These are phyloP conservation scores for Myodes glareolus DNA, from an alignment of 2,113 vertebrate species.

Conservation along the genomic window DNA sequence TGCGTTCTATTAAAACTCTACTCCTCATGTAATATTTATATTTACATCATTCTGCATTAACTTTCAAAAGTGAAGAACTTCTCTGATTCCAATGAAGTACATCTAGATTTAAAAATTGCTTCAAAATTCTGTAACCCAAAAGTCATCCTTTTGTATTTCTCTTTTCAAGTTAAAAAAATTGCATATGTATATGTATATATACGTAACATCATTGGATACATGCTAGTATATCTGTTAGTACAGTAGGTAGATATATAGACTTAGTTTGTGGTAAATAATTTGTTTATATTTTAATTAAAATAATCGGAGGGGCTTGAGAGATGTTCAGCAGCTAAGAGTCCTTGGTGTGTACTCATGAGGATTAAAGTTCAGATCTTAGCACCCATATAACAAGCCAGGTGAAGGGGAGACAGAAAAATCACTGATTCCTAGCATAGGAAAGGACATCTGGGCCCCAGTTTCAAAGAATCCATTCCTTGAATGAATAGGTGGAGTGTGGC, in stretches of 20 bases:
- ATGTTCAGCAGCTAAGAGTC: background rate
- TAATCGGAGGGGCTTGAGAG: background rate
- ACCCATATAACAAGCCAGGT: background rate
- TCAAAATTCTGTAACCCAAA: background rate
- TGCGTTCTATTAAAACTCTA: background rate
- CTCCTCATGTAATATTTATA: background rate
- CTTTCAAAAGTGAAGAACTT: constrained; percentile 17
- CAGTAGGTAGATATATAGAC: background rate
- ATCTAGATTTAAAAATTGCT: background rate
- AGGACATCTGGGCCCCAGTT: background rate
- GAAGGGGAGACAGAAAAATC: background rate
- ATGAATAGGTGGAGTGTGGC: background rate
- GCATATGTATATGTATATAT: background rate
- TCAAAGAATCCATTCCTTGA: background rate
- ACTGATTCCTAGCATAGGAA: background rate
- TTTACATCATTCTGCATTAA: background rate
- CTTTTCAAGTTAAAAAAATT: background rate
- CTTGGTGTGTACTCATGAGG: background rate
- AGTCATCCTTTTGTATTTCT: background rate
- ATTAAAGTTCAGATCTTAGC: background rate
- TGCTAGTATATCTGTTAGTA: background rate
- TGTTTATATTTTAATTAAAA: background rate
- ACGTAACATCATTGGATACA: background rate
- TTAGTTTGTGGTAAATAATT: background rate
- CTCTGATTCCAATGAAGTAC: background rate